These are phyloP conservation scores for Periophthalmodon schlosseri DNA, from an alignment of 2,113 vertebrate genomes.

Conservation along the genomic window DNA sequence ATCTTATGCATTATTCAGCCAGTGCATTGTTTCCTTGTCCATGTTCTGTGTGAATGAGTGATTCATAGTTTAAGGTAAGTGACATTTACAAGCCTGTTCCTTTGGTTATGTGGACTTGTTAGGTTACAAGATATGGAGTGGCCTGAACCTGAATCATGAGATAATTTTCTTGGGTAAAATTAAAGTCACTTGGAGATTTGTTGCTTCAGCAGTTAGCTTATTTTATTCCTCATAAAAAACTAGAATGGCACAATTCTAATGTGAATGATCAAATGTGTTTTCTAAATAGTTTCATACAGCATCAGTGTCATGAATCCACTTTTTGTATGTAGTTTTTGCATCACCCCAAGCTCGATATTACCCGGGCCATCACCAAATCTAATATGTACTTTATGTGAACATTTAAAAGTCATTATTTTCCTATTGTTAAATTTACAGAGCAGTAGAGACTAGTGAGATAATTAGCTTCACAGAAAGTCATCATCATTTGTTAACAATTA, in stretches of 20 bases:
- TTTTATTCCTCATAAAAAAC: no score
- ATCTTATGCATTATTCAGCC: no score
- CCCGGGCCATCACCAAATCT: neutral
- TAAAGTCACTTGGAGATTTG: no score
- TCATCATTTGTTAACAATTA: conserved; percentile 14
- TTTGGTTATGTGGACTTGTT: no score
- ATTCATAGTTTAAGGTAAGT: no score
- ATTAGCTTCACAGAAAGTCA: neutral
- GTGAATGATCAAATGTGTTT: neutral
- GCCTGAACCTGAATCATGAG: no score
- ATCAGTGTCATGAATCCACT: neutral
- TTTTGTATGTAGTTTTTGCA: neutral
- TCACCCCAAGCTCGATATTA: neutral
- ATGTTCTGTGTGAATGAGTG: no score
- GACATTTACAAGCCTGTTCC: no score
- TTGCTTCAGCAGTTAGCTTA: no score
- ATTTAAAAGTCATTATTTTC: conserved; percentile 7
- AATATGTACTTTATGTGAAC: conserved; percentile 2
- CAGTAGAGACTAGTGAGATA: conserved; percentile 7
- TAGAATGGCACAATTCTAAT: neutral
- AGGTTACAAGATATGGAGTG: no score
- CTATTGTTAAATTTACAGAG: conserved; percentile 1
- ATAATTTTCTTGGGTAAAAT: no score
- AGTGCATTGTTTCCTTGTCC: no score
- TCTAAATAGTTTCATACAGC: neutral